Evolutionary conservation across 2,113 vertebrate species (phyloP).

Genomic region (Mustela nigripes): DNA sequence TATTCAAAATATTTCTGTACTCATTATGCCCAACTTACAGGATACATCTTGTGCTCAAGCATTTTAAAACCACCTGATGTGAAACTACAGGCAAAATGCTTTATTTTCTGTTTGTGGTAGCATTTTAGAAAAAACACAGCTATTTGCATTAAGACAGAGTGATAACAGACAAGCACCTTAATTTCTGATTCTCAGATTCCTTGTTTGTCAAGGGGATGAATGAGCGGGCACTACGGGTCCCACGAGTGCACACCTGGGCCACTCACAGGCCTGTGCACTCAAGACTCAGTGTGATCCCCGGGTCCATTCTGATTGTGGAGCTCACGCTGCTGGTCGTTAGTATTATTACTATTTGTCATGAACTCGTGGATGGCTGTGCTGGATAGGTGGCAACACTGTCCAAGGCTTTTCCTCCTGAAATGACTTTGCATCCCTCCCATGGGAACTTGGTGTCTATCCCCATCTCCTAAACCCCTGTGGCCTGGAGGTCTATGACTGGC

Average conservation of each 20-base stretch:
- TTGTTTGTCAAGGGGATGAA: not conserved
- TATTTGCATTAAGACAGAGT: too few relatives aligned
- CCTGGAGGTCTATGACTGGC: not conserved
- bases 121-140: not conserved
- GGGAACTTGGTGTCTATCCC: not conserved
- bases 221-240: fast-evolving
- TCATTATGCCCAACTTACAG: not conserved
- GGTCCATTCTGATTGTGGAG: fast-evolving
- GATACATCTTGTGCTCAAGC: not conserved
- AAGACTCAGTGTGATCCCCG: fast-evolving
- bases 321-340: fast-evolving
- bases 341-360: fast-evolving
- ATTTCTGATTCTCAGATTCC: not conserved
- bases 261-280: fast-evolving
- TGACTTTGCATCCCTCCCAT: not conserved
- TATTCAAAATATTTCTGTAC: not conserved
- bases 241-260: fast-evolving
- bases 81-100: not conserved
- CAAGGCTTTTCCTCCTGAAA: not conserved
- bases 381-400: fast-evolving
- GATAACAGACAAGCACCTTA: not conserved
- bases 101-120: not conserved
- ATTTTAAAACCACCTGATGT: not conserved
- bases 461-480: not conserved
- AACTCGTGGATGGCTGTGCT: fast-evolving